A percentile compares a stretch with the other conserved stretches of the same genome.
Evolutionary conservation across 53 echinoderm and acorn worm genomes (phyloP).

Genomic region (Henricia sp.): DNA sequence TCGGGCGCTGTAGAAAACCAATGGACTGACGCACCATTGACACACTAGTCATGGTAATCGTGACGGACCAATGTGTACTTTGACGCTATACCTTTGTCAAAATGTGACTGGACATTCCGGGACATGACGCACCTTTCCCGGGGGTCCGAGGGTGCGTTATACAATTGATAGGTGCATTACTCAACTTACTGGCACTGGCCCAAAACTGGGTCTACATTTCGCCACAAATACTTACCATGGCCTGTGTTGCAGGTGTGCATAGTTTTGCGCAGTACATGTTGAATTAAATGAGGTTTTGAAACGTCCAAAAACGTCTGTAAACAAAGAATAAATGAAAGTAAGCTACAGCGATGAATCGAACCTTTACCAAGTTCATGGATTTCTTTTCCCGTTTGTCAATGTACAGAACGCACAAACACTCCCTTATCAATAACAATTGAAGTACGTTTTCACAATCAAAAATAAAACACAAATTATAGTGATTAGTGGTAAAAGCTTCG

Average conservation of each 20-base stretch:
- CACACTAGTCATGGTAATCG: no score
- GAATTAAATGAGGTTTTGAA: conserved; percentile 32
- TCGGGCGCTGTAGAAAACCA: no score
- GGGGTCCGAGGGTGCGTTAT: no score
- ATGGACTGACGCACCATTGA: no score
- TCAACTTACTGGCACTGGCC: no score
- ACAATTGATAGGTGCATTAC: no score
- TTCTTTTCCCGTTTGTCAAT: no score
- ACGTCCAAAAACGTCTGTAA: conserved; percentile 57
- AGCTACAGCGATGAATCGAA: conserved; percentile 50
- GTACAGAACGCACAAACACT: background rate
- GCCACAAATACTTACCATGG: conserved; percentile 76
- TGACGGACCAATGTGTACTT: no score
- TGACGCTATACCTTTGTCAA: no score
- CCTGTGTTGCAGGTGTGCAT: conserved; percentile 87
- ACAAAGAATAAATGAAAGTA: conserved; percentile 51
- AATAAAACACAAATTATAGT: background rate
- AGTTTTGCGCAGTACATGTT: conserved; percentile 96
- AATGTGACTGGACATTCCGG: no score
- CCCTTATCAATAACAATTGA: background rate
- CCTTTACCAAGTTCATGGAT: background rate
- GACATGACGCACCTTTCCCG: no score
- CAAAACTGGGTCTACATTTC: background rate
- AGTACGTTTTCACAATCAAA: conserved; percentile 1
- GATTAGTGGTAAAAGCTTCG: background rate